These are phyloP conservation scores for Zaprionus ghesquierei DNA, from an alignment of 1,140 invertebrate genomes.

Conservation along the genomic window DNA sequence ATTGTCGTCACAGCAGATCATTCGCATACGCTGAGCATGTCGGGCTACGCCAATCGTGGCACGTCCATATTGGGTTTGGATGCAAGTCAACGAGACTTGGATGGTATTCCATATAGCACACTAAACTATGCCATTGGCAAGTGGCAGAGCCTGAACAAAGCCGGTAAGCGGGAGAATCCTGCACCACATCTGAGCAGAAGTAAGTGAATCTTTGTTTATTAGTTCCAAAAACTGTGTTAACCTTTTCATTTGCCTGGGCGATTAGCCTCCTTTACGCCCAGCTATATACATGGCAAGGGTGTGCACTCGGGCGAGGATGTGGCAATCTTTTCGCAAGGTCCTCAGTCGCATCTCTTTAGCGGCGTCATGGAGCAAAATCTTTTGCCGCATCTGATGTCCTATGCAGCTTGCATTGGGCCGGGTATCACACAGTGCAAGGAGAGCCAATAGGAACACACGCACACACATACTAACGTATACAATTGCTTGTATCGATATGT, in stretches of 20 bases:
- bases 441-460: background rate
- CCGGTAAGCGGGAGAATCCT: constrained; percentile 52
- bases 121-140: constrained; percentile 88
- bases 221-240: background rate
- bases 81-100: constrained; percentile 36
- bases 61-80: constrained; percentile 86
- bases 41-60: constrained; percentile 87
- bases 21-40: constrained; percentile 87
- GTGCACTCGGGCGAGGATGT: constrained; percentile 89
- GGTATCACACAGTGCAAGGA: constrained; percentile 46
- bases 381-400: constrained; percentile 89
- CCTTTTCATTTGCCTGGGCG: background rate
- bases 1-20: constrained; percentile 89
- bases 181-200: constrained; percentile 46
- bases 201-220: constrained; percentile 17
- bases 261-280: constrained; percentile 81
- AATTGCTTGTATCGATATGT: background rate
- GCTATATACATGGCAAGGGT: constrained; percentile 82
- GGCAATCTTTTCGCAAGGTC: constrained; percentile 85
- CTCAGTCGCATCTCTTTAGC: constrained; percentile 88
- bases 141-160: constrained; percentile 82
- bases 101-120: constrained; percentile 85
- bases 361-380: constrained; percentile 91
- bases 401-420: constrained; percentile 85
- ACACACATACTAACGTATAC: background rate